Evolutionary conservation across 2,797 vertebrate species (phyloP).

Genomic region (Sarcoramphus papa): DNA sequence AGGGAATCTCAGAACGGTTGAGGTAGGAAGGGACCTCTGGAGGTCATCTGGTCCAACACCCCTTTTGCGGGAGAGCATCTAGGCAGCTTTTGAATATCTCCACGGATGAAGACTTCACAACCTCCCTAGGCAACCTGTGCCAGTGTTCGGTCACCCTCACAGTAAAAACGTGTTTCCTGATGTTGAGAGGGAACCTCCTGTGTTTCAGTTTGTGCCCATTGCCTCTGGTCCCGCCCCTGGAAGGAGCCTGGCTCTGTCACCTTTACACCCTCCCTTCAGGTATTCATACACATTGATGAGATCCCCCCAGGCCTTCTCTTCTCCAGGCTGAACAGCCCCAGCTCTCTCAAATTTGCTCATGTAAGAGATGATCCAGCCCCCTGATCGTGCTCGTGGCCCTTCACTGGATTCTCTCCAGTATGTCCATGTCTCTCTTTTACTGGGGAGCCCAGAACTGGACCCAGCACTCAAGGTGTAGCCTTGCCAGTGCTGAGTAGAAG

Average conservation of each 20-base stretch:
- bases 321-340: background rate
- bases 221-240: background rate
- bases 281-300: background rate
- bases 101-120: background rate
- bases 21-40: background rate
- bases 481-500: background rate
- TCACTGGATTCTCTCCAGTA: background rate
- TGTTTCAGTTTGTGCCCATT: background rate
- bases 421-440: background rate
- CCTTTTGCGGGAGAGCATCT: background rate
- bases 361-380: background rate
- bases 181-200: background rate
- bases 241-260: background rate
- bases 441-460: background rate
- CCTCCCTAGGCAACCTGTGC: background rate
- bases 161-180: background rate
- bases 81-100: background rate
- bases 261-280: background rate
- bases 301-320: background rate
- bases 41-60: background rate
- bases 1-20: background rate
- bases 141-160: background rate
- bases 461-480: background rate
- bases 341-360: background rate
- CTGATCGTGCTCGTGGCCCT: background rate